Percentiles rank a stretch among this genome's conserved stretches.
Evolutionary conservation across 92 coral and sea anemone genomes (phyloP).

Genomic region (Anthopleura xanthogrammica): DNA sequence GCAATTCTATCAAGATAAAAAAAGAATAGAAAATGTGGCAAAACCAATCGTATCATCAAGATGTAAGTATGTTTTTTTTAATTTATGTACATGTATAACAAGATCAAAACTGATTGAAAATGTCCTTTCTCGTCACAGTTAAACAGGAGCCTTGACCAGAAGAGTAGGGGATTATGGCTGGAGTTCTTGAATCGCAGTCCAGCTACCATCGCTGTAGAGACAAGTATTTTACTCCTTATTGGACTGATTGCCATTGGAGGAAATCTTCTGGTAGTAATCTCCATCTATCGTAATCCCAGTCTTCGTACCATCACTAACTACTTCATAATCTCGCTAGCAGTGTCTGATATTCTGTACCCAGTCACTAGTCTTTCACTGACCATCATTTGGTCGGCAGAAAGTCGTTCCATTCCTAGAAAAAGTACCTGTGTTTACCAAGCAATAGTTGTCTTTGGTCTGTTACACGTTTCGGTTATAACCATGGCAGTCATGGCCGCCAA

Average conservation of each 20-base stretch:
- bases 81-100: too few species aligned
- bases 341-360: conserved; percentile 16
- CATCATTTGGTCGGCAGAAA: background rate
- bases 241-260: conserved; percentile 25
- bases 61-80: too few species aligned
- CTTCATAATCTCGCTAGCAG: conserved; percentile 25
- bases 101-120: too few species aligned
- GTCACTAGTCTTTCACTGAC: conserved; percentile 16
- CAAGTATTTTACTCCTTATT: conserved; percentile 4
- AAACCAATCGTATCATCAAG: too few species aligned
- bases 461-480: background rate
- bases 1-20: too few species aligned
- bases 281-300: conserved; percentile 26
- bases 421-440: background rate
- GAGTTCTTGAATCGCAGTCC: background rate
- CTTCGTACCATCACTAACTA: conserved; percentile 28
- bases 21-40: too few species aligned
- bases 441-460: background rate
- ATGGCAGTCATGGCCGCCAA: conserved; percentile 9
- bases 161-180: background rate
- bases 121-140: too few species aligned
- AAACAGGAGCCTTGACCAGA: too few species aligned
- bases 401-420: background rate
- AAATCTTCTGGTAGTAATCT: conserved; percentile 25
- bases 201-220: conserved; percentile 16